Percentiles rank a stretch among this genome's conserved stretches.
Conservation (phyloP, 2,113 vertebrate genomes). For the Clarias batrachus region DNA sequence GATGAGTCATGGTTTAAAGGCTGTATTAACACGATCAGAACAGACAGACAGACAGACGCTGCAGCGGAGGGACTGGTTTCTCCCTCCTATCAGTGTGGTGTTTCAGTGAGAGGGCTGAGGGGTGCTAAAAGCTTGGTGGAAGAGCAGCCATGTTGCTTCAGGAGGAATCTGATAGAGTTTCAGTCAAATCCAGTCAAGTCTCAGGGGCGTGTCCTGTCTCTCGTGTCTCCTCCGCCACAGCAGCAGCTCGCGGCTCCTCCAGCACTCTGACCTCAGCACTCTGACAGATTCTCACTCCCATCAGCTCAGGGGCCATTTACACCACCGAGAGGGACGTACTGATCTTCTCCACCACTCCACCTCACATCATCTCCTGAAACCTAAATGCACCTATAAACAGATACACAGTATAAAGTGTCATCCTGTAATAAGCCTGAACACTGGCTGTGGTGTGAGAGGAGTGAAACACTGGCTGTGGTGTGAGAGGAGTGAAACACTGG, state of each 20-base stretch:
- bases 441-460: no score
- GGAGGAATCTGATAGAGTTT: neutral
- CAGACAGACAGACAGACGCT: neutral
- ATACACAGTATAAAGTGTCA: no score
- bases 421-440: no score
- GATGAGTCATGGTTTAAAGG: constrained; percentile 63
- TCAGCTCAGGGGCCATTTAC: neutral
- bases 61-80: neutral
- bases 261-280: constrained; percentile 67
- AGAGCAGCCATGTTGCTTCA: constrained; percentile 31
- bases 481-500: no score
- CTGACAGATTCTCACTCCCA: constrained; percentile 49
- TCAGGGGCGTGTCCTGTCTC: neutral
- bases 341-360: neutral
- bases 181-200: no score
- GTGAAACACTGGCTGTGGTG: no score
- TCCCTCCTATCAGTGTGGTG: constrained; percentile 54
- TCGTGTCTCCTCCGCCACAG: neutral
- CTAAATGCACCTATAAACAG: no score
- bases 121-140: constrained; percentile 76
- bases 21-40: constrained; percentile 53
- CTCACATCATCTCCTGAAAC: neutral
- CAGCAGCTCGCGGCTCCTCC: constrained; percentile 30
- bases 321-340: neutral
- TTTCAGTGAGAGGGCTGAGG: constrained; percentile 68